phyloP scores from a whole-genome alignment of 2,797 vertebrate species.

The Holocentrus rufus region DNA sequence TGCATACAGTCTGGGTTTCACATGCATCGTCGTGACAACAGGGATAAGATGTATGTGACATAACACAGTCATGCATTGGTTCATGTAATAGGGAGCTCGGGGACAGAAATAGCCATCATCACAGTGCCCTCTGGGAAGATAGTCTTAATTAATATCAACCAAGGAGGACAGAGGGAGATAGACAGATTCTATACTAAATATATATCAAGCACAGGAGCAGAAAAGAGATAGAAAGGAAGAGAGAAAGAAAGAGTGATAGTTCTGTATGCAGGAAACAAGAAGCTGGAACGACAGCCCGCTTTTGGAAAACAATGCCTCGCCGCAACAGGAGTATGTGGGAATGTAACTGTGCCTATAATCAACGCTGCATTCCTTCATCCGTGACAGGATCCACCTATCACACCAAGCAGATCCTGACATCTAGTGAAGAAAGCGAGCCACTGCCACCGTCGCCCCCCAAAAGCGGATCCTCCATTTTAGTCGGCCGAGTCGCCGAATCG shows the following conservation, averaged over 20 bases:
- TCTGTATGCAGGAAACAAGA: neutral
- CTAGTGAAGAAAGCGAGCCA: neutral
- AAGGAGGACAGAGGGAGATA: slow-evolving; percentile 11
- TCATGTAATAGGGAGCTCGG: slow-evolving; percentile 34
- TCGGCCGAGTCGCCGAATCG: neutral
- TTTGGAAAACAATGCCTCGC: neutral
- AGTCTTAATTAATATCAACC: slow-evolving; percentile 68
- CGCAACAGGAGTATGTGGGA: neutral
- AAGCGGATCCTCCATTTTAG: neutral
- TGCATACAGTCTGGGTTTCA: slow-evolving; percentile 17
- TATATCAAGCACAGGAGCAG: neutral
- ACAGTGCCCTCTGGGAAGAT: slow-evolving; percentile 54
- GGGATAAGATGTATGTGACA: slow-evolving; percentile 33
- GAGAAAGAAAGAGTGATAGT: neutral
- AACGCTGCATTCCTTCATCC: neutral
- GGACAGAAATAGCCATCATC: slow-evolving; percentile 63
- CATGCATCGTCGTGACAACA: slow-evolving; percentile 33
- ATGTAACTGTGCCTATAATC: neutral
- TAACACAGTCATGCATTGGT: slow-evolving; percentile 36
- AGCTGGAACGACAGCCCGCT: neutral
- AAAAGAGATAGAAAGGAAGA: neutral
- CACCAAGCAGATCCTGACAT: too few species aligned
- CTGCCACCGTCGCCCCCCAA: neutral
- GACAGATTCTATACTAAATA: slow-evolving; percentile 19
- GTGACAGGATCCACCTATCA: neutral